Conservation (phyloP, 2,888 invertebrate species). For the Chromoteleia sp. region DNA sequence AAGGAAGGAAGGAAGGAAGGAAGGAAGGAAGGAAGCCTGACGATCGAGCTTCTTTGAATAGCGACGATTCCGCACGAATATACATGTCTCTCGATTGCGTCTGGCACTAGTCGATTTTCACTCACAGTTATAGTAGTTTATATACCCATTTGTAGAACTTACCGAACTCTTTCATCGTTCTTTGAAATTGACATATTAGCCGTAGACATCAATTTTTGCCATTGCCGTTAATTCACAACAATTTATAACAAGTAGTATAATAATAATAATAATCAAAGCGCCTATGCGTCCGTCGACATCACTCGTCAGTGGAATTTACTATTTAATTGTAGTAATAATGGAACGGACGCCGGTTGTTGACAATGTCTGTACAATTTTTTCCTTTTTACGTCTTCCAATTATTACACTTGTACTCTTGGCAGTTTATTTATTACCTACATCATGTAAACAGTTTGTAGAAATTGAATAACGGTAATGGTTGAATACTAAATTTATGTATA, state of each 20-base stretch:
- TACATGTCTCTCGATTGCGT: conserved; percentile 60
- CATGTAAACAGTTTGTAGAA: conserved; percentile 4
- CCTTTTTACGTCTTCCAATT: no score
- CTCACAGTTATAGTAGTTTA: conserved; percentile 54
- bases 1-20: conserved; percentile 67
- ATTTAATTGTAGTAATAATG: neutral
- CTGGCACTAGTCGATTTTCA: conserved; percentile 51
- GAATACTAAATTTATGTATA: neutral
- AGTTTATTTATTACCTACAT: conserved; percentile 6
- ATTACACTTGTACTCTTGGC: neutral
- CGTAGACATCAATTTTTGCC: conserved; percentile 26
- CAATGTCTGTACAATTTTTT: no score
- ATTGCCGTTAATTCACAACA: conserved; percentile 21
- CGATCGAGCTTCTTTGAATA: conserved; percentile 72
- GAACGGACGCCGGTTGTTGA: neutral
- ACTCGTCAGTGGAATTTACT: neutral
- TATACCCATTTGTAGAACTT: conserved; percentile 40
- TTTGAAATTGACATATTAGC: conserved; percentile 56
- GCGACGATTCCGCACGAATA: conserved; percentile 70
- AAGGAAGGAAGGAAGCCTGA: conserved; percentile 65
- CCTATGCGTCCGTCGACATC: neutral
- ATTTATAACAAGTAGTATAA: conserved; percentile 25
- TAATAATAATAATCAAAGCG: conserved; percentile 11
- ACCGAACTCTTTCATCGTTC: conserved; percentile 29
- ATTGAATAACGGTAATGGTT: neutral